phyloP scores from a whole-genome alignment of 2,888 invertebrate species.

The Nomada fucata region DNA sequence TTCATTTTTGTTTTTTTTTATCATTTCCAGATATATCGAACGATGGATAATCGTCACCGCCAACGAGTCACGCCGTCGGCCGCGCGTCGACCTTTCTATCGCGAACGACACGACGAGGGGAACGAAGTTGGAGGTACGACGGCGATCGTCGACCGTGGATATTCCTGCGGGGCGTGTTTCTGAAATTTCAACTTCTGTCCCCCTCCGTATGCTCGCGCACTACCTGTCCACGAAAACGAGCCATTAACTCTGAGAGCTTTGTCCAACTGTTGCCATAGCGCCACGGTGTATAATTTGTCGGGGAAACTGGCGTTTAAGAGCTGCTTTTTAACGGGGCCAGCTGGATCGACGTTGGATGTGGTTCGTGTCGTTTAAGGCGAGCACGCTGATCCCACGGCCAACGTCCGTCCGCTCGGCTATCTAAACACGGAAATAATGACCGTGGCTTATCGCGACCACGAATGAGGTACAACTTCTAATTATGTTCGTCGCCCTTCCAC shows the following conservation, averaged over 20 bases:
- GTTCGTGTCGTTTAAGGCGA: constrained; percentile 44
- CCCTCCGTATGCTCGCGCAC: not conserved
- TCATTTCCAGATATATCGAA: too few species aligned
- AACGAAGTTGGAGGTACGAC: too few species aligned
- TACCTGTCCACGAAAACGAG: constrained; percentile 1
- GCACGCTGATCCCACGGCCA: constrained; percentile 52
- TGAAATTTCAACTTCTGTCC: too few species aligned
- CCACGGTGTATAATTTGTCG: constrained; percentile 30
- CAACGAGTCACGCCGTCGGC: too few species aligned
- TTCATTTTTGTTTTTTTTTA: too few species aligned
- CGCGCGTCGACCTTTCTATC: too few species aligned
- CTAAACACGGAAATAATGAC: constrained; percentile 84
- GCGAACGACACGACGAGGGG: too few species aligned
- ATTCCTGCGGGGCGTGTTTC: too few species aligned
- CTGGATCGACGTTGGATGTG: constrained; percentile 58
- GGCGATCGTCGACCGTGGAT: too few species aligned
- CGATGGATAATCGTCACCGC: too few species aligned
- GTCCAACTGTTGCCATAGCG: not conserved
- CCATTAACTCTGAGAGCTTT: not conserved
- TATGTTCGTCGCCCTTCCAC: constrained; percentile 72
- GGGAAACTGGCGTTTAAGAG: constrained; percentile 47
- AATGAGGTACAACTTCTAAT: constrained; percentile 82
- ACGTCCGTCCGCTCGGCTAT: constrained; percentile 72
- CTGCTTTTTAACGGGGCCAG: constrained; percentile 43
- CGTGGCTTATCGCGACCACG: constrained; percentile 78